Base-by-base conservation (phyloP, 2,888 invertebrate species). In the Timema podura region DNA sequence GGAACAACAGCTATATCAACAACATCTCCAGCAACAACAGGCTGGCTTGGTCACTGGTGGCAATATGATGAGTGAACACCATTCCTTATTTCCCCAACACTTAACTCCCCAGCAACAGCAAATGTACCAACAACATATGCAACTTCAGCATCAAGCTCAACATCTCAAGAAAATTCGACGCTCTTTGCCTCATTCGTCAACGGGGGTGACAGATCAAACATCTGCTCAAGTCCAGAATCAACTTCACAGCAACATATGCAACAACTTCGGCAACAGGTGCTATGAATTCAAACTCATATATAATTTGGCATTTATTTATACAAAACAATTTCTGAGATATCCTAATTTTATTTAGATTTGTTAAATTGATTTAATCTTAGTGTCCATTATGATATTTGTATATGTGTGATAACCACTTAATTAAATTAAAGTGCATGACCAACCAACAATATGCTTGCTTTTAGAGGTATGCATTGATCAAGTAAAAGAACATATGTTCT, bases 91-190 rank as follows among this genome's bases (percentile, higher is more conserved):
- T 75, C 75, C 75, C 74, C 88, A 88, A 78, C 87, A 88, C 75
- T 83, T 86, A 64, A 87, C 86, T 30, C 85, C 85, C 61, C 88
- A 88, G 75, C 83, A 84, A 71, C 83, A 83, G 70, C 77, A 78
- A 68, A 78, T 78, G 77, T 77, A 73, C 80, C 82, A 76, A 79
- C 82, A 74, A 79, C 86, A 51, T 85, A 82, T 81, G 80, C 81
- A 81, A 70, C 76, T 81, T 61, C 81, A 81, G 73, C 81, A 82
- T 72, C 80, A 81, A 76, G 80, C 80, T 71, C 81, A 81, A 71
- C 81, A 81, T 72, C 74, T 81, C 70, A 81, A 81, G 76, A 81
- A 81, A 76, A 79, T 80, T 72, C 76, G 80, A 69, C 76, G 81
- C 67, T 77, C 77, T 11, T 73, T 78, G 70, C 78, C 78, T 30